Evolutionary conservation across 2,113 vertebrate species (phyloP).

Genomic region (Natator depressus): DNA sequence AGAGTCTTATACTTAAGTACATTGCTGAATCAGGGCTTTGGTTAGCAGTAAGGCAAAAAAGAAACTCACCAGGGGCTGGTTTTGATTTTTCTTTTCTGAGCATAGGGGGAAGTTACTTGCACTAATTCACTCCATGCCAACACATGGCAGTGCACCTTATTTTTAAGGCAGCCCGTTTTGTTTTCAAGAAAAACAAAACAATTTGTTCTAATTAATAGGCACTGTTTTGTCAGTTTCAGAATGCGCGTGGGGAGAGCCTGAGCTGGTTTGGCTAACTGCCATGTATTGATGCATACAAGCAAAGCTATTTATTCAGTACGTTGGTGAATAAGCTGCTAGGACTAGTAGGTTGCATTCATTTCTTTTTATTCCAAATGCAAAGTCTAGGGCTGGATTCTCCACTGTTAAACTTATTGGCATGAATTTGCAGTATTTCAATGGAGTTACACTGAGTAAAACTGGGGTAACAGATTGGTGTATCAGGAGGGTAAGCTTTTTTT

Average conservation of each 20-base stretch:
- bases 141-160: background rate
- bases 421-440: no score
- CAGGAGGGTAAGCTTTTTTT: background rate
- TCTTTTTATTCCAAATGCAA: background rate
- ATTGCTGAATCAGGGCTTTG: background rate
- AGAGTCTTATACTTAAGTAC: background rate
- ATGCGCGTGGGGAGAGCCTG: accelerated
- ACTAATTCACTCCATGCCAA: background rate
- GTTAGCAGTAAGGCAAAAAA: background rate
- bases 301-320: background rate
- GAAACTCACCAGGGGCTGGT: background rate
- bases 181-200: background rate
- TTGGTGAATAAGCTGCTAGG: background rate
- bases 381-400: background rate
- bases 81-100: background rate
- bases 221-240: conserved; percentile 25
- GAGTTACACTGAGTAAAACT: background rate
- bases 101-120: background rate
- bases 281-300: background rate
- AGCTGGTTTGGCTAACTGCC: background rate
- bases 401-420: no score
- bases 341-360: background rate
- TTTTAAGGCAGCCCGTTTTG: background rate
- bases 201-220: background rate
- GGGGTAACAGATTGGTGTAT: background rate